Evolutionary conservation across 2,888 invertebrate species (phyloP).

Genomic region (Physocephala rufipes): DNA sequence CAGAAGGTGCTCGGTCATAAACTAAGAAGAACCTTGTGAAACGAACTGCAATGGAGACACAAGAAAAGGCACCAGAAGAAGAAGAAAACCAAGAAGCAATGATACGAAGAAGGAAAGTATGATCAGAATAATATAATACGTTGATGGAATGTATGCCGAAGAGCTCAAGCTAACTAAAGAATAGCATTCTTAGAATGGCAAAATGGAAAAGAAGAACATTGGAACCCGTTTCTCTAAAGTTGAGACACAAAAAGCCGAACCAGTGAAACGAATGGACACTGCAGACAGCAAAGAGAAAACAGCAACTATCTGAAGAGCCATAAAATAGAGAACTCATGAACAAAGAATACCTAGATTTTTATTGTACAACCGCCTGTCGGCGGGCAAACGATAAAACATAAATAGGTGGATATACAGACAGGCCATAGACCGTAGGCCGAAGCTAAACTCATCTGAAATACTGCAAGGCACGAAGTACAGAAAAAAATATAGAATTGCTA

Average conservation of each 20-base stretch:
- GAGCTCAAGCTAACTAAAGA: no score
- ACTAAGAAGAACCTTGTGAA: conserved; percentile 2
- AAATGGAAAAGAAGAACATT: not conserved
- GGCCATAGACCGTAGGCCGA: not conserved
- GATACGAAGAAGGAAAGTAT: no score
- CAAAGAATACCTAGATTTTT: conserved; percentile 1
- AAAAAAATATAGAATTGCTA: not conserved
- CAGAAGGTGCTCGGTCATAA: conserved; percentile 31
- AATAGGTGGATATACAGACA: not conserved
- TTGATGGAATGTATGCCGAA: not conserved
- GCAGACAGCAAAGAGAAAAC: not conserved
- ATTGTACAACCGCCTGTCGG: not conserved
- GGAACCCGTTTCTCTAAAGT: not conserved
- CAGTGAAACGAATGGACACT: not conserved
- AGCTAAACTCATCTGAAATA: not conserved
- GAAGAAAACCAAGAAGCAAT: no score
- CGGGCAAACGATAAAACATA: not conserved
- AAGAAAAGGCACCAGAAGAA: not conserved
- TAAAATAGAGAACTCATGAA: conserved; percentile 7
- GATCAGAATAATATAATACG: not conserved
- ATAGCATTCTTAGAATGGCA: no score
- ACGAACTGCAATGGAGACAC: not conserved
- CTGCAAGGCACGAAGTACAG: no score
- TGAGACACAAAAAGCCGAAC: no score
- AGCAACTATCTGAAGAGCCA: not conserved